A percentile compares a stretch with the other conserved stretches of the same genome.
These are phyloP conservation scores for Pycnomerus fuliginosus DNA, from an alignment of 2,888 invertebrate species.

Conservation along the genomic window DNA sequence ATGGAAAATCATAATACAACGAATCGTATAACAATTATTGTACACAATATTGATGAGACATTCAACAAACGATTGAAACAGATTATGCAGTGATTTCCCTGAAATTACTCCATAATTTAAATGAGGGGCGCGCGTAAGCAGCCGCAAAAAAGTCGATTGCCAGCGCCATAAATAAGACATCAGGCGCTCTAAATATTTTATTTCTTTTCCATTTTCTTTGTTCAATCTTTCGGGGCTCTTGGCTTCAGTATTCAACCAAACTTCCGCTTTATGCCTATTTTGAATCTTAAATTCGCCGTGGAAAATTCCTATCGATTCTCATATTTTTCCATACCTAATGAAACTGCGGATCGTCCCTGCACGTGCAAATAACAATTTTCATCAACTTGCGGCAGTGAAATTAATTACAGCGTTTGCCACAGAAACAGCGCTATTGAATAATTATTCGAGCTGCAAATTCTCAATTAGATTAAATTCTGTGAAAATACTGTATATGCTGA, in stretches of 20 bases:
- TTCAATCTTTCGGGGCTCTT: slow-evolving; percentile 4
- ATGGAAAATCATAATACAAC: too few relatives aligned
- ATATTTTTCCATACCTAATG: slow-evolving; percentile 2
- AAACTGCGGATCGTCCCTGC: too few relatives aligned
- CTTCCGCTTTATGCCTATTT: slow-evolving; percentile 23
- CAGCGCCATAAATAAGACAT: slow-evolving; percentile 15
- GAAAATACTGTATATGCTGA: too few relatives aligned
- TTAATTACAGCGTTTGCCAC: neutral
- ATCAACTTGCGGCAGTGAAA: too few relatives aligned
- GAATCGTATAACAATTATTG: too few relatives aligned
- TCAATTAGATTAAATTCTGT: slow-evolving; percentile 3
- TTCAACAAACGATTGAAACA: too few relatives aligned
- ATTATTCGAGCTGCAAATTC: neutral
- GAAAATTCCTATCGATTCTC: slow-evolving; percentile 17
- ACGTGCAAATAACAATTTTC: too few relatives aligned
- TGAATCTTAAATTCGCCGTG: slow-evolving; percentile 20
- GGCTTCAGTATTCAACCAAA: slow-evolving; percentile 15
- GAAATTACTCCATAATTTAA: too few relatives aligned
- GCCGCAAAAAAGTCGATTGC: slow-evolving; percentile 11
- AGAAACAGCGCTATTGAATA: neutral
- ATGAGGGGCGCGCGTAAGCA: too few relatives aligned
- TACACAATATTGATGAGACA: slow-evolving; percentile 12
- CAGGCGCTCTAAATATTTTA: slow-evolving; percentile 21
- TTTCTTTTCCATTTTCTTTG: slow-evolving; percentile 9
- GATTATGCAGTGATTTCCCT: too few relatives aligned